phyloP scores from a whole-genome alignment of 2,888 invertebrate genomes.

The Eupithecia subumbrata region DNA sequence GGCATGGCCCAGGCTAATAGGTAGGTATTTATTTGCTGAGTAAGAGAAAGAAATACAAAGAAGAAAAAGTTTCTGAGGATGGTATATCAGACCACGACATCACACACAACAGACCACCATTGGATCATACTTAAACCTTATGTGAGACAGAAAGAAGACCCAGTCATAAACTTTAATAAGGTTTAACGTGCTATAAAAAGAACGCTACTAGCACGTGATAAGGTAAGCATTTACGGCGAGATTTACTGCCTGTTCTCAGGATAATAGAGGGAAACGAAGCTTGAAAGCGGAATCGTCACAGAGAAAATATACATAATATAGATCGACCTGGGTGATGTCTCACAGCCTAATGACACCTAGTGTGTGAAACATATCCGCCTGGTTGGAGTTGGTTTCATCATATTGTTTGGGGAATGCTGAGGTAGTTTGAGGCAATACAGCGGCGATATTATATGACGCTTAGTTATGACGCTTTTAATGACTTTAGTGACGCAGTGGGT shows the following conservation, averaged over 20 bases:
- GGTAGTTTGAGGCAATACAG: not conserved
- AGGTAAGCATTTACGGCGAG: slow-evolving; percentile 50
- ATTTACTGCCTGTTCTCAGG: slow-evolving; percentile 60
- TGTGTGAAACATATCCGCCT: not conserved
- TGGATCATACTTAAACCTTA: not conserved
- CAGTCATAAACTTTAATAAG: slow-evolving; percentile 23
- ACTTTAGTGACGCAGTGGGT: too few species aligned
- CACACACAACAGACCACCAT: not conserved
- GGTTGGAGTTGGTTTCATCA: not conserved
- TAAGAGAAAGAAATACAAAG: not conserved
- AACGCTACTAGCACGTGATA: slow-evolving; percentile 53
- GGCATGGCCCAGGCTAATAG: not conserved
- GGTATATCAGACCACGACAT: not conserved
- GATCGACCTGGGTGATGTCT: not conserved
- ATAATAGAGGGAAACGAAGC: slow-evolving; percentile 64
- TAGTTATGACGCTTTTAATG: too few species aligned
- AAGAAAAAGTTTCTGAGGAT: not conserved
- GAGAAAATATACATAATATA: slow-evolving; percentile 10
- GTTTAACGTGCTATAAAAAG: slow-evolving; percentile 42
- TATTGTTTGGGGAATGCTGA: not conserved
- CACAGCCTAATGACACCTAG: slow-evolving; percentile 3
- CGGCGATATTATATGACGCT: not conserved
- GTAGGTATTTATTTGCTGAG: not conserved
- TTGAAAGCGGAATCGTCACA: slow-evolving; percentile 58
- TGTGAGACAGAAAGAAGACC: not conserved